A percentile compares a stretch with the other conserved stretches of the same genome.
Conservation (phyloP, 2,888 invertebrate genomes). For the Eulithis prunata region DNA sequence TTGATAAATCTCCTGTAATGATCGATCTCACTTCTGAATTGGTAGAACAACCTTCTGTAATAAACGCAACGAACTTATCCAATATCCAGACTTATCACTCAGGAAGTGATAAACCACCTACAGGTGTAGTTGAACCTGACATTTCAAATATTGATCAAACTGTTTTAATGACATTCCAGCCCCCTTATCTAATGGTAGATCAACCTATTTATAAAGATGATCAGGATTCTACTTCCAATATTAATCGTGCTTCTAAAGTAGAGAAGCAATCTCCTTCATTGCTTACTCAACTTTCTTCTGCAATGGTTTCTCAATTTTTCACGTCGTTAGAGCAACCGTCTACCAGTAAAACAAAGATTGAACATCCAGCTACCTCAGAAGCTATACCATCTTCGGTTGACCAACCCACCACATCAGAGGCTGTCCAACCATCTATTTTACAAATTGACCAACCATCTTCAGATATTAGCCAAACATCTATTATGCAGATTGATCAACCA, state of each 20-base stretch:
- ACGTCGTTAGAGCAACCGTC: slow-evolving; percentile 14
- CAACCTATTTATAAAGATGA: not conserved
- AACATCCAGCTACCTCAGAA: not conserved
- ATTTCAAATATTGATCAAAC: slow-evolving; percentile 2
- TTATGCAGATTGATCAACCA: not conserved
- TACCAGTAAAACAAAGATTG: not conserved
- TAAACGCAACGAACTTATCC: not conserved
- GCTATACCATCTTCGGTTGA: not conserved
- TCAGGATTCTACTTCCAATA: slow-evolving; percentile 2
- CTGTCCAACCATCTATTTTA: not conserved
- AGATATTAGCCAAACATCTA: slow-evolving; percentile 1
- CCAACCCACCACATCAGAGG: not conserved
- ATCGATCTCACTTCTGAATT: slow-evolving; percentile 15
- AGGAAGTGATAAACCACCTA: slow-evolving; percentile 3
- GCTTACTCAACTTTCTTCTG: slow-evolving; percentile 16
- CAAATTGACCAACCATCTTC: not conserved
- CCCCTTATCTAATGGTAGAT: slow-evolving; percentile 1
- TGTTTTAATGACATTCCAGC: not conserved
- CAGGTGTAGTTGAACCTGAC: slow-evolving; percentile 4
- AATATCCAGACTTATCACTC: slow-evolving; percentile 1
- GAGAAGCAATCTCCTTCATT: slow-evolving; percentile 8
- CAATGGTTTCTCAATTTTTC: slow-evolving; percentile 19
- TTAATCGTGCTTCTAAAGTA: slow-evolving; percentile 1
- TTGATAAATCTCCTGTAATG: slow-evolving; percentile 2
- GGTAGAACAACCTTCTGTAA: slow-evolving; percentile 7